Percentiles rank a stretch among this genome's conserved stretches.
These are phyloP conservation scores for Deroptyus accipitrinus DNA, from an alignment of 2,113 vertebrate species.

Conservation along the genomic window DNA sequence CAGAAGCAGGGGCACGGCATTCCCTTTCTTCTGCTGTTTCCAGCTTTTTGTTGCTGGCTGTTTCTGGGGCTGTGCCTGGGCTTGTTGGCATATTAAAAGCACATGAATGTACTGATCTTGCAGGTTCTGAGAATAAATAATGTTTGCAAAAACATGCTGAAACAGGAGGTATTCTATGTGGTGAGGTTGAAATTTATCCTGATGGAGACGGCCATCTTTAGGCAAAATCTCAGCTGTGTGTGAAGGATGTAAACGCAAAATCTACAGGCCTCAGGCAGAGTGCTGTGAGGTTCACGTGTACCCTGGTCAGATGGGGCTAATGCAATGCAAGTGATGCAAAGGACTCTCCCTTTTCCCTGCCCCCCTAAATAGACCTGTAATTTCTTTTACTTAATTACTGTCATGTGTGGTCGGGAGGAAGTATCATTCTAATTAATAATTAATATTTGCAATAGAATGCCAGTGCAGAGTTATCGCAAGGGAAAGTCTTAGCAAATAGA, in stretches of 20 bases:
- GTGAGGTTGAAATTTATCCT: neutral
- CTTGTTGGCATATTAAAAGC: neutral
- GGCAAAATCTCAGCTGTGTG: neutral
- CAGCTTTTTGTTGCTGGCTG: neutral
- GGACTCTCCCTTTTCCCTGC: neutral
- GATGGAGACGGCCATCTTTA: neutral
- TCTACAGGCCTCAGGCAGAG: neutral
- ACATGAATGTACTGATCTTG: neutral
- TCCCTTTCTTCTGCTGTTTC: neutral
- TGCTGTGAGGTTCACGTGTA: neutral
- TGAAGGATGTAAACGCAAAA: neutral
- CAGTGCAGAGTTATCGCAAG: neutral
- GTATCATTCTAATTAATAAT: conserved; percentile 6
- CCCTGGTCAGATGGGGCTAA: neutral
- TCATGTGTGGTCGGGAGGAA: neutral
- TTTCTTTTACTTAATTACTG: conserved; percentile 31
- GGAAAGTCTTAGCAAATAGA: neutral
- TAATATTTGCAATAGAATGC: neutral
- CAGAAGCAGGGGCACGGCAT: neutral
- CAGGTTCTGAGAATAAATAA: neutral
- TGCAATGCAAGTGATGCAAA: neutral
- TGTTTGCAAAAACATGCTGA: neutral
- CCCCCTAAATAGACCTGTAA: neutral
- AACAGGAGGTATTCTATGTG: neutral
- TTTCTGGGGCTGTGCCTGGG: neutral